These are phyloP conservation scores for Saccostrea cuccullata DNA, from an alignment of 1,140 invertebrate species.

Conservation along the genomic window DNA sequence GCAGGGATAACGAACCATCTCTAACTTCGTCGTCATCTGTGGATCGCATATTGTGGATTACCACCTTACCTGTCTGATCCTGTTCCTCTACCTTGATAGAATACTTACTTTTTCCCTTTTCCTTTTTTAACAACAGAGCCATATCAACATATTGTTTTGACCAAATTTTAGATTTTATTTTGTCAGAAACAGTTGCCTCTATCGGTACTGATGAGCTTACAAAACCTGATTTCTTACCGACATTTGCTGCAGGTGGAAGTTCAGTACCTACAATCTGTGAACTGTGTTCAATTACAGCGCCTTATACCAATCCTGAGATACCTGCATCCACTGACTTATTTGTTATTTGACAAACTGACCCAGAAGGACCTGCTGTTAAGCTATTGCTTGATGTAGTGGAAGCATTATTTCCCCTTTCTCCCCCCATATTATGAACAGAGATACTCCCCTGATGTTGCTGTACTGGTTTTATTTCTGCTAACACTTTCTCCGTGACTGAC, in stretches of 20 bases:
- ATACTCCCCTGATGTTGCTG: background rate
- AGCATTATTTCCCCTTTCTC: background rate
- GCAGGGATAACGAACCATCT: background rate
- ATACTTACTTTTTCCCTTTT: background rate
- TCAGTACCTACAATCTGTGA: background rate
- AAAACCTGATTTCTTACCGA: background rate
- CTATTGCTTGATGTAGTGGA: background rate
- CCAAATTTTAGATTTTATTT: background rate
- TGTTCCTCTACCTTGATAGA: background rate
- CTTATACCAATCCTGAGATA: background rate
- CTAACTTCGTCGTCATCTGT: background rate
- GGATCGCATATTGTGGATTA: background rate
- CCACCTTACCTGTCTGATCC: background rate
- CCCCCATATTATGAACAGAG: background rate
- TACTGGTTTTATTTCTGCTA: no score
- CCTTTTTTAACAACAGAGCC: background rate
- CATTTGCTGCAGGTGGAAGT: background rate
- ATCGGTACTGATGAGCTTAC: background rate
- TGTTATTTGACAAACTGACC: background rate
- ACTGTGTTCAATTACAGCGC: background rate
- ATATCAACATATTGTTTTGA: slow-evolving; percentile 18
- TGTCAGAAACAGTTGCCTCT: background rate
- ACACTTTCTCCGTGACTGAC: background rate
- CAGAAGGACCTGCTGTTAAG: background rate
- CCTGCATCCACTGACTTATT: background rate